Evolutionary conservation across 2,888 invertebrate genomes (phyloP).

Genomic region (Pristionchus exspectatus): DNA sequence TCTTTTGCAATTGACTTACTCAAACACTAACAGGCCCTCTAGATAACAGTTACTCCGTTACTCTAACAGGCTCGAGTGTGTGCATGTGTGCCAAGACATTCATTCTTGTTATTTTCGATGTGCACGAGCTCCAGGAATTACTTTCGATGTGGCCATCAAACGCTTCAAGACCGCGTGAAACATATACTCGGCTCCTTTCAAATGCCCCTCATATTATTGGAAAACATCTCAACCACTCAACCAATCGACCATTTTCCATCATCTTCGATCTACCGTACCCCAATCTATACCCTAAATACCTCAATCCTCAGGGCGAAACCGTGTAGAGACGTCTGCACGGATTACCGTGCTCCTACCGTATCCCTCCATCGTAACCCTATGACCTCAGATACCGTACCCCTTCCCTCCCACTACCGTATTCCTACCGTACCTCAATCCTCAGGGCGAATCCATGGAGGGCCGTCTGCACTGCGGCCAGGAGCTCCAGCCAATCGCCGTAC

Average conservation of each 20-base stretch:
- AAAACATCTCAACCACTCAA: too few relatives aligned
- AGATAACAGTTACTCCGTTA: too few relatives aligned
- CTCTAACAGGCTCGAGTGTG: too few relatives aligned
- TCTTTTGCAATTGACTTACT: too few relatives aligned
- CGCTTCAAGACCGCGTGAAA: neutral
- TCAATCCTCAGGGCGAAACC: conserved; percentile 87
- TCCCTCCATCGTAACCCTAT: neutral
- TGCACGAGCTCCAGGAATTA: too few relatives aligned
- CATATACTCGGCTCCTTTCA: neutral
- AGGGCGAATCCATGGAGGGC: conserved; percentile 86
- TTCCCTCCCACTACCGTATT: neutral
- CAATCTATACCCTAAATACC: too few relatives aligned
- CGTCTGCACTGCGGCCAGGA: conserved; percentile 85
- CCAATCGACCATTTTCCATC: neutral
- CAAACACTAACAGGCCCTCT: too few relatives aligned
- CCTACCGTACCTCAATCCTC: conserved; percentile 83
- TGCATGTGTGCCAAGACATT: too few relatives aligned
- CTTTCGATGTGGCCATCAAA: too few relatives aligned
- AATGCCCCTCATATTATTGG: too few relatives aligned
- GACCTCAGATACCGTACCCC: neutral
- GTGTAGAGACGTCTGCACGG: conserved; percentile 84
- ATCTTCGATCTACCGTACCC: neutral
- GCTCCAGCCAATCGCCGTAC: conserved; percentile 85
- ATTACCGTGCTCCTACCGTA: neutral
- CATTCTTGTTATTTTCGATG: too few relatives aligned